A percentile compares a stretch with the other conserved stretches of the same genome.
These are phyloP conservation scores for Temnothorax unifasciatus DNA, from an alignment of 2,888 invertebrate species.

Conservation along the genomic window DNA sequence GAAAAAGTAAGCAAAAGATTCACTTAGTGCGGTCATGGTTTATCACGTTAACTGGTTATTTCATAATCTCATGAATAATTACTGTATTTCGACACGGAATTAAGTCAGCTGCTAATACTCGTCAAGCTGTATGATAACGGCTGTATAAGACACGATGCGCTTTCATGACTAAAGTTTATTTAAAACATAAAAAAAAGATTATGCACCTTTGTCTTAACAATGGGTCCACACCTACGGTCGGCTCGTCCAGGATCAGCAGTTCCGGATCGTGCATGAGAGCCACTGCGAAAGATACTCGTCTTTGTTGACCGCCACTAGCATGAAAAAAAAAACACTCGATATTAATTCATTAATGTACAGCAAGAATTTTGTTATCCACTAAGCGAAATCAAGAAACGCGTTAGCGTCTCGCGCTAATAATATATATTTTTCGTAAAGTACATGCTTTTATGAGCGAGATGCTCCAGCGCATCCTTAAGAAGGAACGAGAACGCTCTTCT, in stretches of 20 bases:
- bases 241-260: conserved; percentile 96
- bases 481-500: background rate
- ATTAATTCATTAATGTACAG: background rate
- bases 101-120: background rate
- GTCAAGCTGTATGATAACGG: background rate
- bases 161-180: background rate
- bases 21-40: background rate
- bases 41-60: background rate
- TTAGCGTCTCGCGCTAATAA: background rate
- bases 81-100: background rate
- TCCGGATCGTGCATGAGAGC: conserved; percentile 97
- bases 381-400: background rate
- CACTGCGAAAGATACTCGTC: conserved; percentile 96
- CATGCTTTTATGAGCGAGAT: background rate
- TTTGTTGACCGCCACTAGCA: conserved; percentile 95
- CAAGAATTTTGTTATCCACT: background rate
- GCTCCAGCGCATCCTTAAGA: too few species aligned
- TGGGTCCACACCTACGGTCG: conserved; percentile 97
- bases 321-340: conserved; percentile 45
- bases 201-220: conserved; percentile 91
- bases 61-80: background rate
- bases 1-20: background rate
- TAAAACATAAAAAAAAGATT: background rate
- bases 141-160: background rate
- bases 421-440: background rate